Evolutionary conservation across 2,113 vertebrate species (phyloP).

Genomic region (Indicator maculatus): DNA sequence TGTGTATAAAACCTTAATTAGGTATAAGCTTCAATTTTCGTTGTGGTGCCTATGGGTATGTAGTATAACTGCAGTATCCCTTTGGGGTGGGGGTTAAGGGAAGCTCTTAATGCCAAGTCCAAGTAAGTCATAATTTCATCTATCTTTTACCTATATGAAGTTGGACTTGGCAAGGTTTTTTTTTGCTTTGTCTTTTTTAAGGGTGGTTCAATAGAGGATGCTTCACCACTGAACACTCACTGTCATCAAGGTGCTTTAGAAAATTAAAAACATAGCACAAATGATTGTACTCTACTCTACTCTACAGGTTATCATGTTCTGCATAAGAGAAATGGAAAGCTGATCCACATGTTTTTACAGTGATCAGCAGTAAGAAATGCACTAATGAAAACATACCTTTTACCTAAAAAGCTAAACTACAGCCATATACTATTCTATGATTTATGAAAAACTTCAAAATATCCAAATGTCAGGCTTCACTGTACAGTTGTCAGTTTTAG

Average conservation of each 20-base stretch:
- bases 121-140: slow-evolving; percentile 69
- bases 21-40: slow-evolving; percentile 83
- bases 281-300: slow-evolving; percentile 85
- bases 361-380: slow-evolving; percentile 83
- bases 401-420: slow-evolving; percentile 87
- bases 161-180: slow-evolving; percentile 72
- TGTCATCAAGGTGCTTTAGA: slow-evolving; percentile 88
- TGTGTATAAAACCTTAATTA: slow-evolving; percentile 86
- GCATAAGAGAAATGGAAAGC: slow-evolving; percentile 84
- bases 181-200: slow-evolving; percentile 50
- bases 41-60: slow-evolving; percentile 86
- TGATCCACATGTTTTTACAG: slow-evolving; percentile 80
- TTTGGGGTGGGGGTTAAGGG: slow-evolving; percentile 80
- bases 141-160: slow-evolving; percentile 74
- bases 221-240: slow-evolving; percentile 86
- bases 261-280: slow-evolving; percentile 86
- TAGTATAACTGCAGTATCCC: slow-evolving; percentile 87
- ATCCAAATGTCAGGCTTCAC: slow-evolving; percentile 85
- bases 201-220: slow-evolving; percentile 84
- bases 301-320: slow-evolving; percentile 85
- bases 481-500: slow-evolving; percentile 84
- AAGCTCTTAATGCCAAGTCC: slow-evolving; percentile 78
- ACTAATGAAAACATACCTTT: slow-evolving; percentile 85
- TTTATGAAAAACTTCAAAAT: slow-evolving; percentile 89
- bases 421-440: slow-evolving; percentile 85